Evolutionary conservation across 2,797 vertebrate genomes (phyloP), one percentile per base, ranked within the genome.

Genomic region (Philypnodon macrostomus): DNA sequence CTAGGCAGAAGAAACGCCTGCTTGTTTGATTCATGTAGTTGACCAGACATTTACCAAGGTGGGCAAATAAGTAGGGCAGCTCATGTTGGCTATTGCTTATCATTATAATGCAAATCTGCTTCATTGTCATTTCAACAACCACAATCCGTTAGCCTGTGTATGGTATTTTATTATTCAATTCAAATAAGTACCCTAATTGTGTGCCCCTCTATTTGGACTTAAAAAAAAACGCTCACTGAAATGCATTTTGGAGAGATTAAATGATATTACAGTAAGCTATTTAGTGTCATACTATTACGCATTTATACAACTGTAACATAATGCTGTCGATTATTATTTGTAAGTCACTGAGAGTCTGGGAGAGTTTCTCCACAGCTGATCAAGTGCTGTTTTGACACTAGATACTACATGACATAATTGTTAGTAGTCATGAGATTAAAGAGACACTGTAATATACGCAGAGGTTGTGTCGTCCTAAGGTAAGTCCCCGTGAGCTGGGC

Each of bases 21-120:
- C 17, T n/a, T 5, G 10, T 44, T 46, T 44, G 52, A 57, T 48
- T 44, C 35, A 5, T 21, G 32, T 44, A 60, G 49, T 67, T 73
- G 60, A 60, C 70, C 69, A 70, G 32, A 55, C 54, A 36, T 47
- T 67, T 60, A 77, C 67, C 54, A 67, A 71, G 40, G 57, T 31
- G 26, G 17, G 13, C 36, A 35, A 58, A 42, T 24, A 68, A 60
- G 47, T 53, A 55, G 63, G 55, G 47, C 59, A 65, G 11, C 29
- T 4, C 33, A 36, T 61, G 44, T 50, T 4, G 11, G 17, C 11
- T 9, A 10, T 53, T 38, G n/a, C n/a, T 33, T 1, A 2, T 7
- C 19, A 13, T 34, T n/a, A 6, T 13, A 12, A 16, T 17, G 23
- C 13, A 4, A 21, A 1, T 0, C 24, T 8, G 1, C 0, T 1